Percentiles rank a stretch among this genome's conserved stretches.
Evolutionary conservation across 2,888 invertebrate genomes (phyloP).

Genomic region (Rhodophaea formosa): DNA sequence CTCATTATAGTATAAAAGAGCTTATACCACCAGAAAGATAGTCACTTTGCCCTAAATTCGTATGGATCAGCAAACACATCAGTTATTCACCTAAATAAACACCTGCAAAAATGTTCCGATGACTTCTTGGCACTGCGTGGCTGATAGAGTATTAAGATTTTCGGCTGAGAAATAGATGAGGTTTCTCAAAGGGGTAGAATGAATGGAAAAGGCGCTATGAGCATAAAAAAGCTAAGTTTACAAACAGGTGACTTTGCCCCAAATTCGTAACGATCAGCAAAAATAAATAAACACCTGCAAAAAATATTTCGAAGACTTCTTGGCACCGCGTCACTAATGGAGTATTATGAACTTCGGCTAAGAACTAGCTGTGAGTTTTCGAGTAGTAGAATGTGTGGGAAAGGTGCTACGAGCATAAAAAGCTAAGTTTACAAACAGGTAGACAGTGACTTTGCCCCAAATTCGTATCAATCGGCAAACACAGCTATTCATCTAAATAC

Average conservation of each 20-base stretch:
- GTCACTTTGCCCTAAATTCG: not conserved
- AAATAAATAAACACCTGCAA: constrained; percentile 10
- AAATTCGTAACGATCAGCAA: not conserved
- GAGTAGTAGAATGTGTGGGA: constrained; percentile 30
- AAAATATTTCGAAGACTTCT: constrained; percentile 4
- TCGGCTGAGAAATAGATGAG: constrained; percentile 62
- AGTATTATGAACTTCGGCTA: constrained; percentile 76
- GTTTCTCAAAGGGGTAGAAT: constrained; percentile 42
- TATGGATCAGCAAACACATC: too few relatives aligned
- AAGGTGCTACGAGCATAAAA: constrained; percentile 26
- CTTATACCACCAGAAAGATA: too few relatives aligned
- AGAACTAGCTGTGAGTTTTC: constrained; percentile 60
- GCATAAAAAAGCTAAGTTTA: too few relatives aligned
- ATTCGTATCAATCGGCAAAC: not conserved
- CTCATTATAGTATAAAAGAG: too few relatives aligned
- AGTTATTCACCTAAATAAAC: too few relatives aligned
- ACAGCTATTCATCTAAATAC: not conserved
- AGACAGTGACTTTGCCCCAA: not conserved
- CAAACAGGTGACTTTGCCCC: too few relatives aligned
- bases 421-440: too few relatives aligned
- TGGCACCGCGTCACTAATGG: constrained; percentile 66
- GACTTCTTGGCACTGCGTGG: constrained; percentile 45
- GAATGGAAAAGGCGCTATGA: constrained; percentile 21
- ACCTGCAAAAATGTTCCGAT: constrained; percentile 1
- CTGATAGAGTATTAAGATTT: constrained; percentile 80